phyloP scores from a whole-genome alignment of 2,797 vertebrate species.

The Eidolon dupreanum region DNA sequence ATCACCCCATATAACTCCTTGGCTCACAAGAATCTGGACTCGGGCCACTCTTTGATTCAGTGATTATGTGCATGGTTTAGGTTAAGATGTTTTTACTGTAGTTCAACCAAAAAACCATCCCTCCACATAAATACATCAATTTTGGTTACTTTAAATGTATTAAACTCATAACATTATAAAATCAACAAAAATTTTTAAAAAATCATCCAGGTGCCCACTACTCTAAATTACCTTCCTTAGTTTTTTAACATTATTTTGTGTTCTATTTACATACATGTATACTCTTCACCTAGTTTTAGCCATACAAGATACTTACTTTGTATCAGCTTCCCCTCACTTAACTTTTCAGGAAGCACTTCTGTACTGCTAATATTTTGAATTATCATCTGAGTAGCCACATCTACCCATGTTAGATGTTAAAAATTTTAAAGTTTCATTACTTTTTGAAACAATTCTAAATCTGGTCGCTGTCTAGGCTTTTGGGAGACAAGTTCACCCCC shows the following conservation, averaged over 20 bases:
- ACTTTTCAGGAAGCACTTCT: not conserved
- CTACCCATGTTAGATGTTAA: not conserved
- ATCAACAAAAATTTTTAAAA: not conserved
- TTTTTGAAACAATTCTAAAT: not conserved
- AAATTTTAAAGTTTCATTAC: not conserved
- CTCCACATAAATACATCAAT: conserved; percentile 28
- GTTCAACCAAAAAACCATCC: conserved; percentile 23
- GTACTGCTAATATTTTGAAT: not conserved
- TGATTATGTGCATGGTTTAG: not conserved
- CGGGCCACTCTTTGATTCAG: not conserved
- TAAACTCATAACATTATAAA: not conserved
- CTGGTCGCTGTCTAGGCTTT: not conserved
- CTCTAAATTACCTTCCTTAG: not conserved
- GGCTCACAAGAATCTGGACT: not conserved
- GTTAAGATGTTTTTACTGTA: conserved; percentile 35
- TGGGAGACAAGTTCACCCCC: not conserved
- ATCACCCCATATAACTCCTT: not conserved
- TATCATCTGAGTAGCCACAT: not conserved
- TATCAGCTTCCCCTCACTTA: not conserved
- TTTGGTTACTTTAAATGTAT: conserved; percentile 35
- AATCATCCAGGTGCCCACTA: not conserved
- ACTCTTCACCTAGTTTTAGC: not conserved
- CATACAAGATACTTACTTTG: not conserved
- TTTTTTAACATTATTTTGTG: not conserved
- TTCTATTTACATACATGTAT: not conserved